A percentile compares a stretch with the other conserved stretches of the same genome.
Conservation (phyloP, 2,888 invertebrate species). For the Aspidiotus rigidus region DNA sequence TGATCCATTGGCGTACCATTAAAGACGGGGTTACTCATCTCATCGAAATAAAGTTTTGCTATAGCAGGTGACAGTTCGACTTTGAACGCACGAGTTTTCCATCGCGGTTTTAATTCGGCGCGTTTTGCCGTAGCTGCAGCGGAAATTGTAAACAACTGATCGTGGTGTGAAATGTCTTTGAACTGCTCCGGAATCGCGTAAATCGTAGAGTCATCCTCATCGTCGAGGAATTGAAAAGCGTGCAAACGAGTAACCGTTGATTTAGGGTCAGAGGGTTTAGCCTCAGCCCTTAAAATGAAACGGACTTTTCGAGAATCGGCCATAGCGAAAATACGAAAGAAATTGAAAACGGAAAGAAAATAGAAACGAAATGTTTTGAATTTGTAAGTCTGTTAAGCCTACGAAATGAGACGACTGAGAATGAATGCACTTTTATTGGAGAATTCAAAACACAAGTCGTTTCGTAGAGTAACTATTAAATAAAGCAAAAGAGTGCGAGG, state of each 20-base stretch:
- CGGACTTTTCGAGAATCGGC: neutral
- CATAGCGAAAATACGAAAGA: neutral
- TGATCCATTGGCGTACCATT: neutral
- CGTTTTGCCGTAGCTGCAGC: neutral
- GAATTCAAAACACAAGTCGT: no score
- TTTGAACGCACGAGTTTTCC: neutral
- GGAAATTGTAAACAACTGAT: neutral
- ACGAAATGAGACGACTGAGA: no score
- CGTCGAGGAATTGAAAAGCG: neutral
- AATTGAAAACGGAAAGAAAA: slow-evolving; percentile 4
- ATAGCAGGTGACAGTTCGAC: neutral
- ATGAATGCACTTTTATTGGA: no score
- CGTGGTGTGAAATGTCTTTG: neutral
- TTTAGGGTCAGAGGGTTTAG: neutral
- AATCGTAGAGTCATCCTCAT: neutral
- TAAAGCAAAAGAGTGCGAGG: no score
- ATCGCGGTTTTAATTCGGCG: neutral
- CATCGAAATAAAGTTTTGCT: neutral
- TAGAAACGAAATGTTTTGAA: neutral
- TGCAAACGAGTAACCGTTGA: neutral
- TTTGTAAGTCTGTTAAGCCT: neutral
- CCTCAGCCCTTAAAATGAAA: neutral
- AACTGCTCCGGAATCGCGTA: neutral
- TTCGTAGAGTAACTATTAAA: no score
- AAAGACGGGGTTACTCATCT: neutral